Evolutionary conservation across 2,888 invertebrate species (phyloP).

Genomic region (Psylliodes chrysocephalus): DNA sequence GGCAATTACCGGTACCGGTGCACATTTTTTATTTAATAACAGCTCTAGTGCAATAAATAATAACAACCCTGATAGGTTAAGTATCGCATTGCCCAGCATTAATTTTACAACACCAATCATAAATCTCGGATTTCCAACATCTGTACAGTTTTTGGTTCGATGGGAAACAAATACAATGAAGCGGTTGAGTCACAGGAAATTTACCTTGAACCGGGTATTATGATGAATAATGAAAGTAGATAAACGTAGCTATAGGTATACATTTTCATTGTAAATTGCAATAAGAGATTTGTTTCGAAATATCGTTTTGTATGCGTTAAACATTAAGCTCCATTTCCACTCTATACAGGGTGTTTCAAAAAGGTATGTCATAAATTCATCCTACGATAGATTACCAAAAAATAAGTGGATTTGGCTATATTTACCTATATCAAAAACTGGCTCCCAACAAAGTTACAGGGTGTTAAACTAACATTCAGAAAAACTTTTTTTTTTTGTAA

Average conservation of each 20-base stretch:
- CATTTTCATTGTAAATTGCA: constrained; percentile 4
- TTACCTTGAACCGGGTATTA: constrained; percentile 1
- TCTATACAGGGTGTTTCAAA: no score
- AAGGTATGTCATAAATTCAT: no score
- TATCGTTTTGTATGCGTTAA: neutral
- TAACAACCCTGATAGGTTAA: constrained; percentile 6
- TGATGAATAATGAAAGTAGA: constrained; percentile 5
- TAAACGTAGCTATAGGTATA: neutral
- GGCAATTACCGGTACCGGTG: neutral
- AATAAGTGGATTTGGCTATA: no score
- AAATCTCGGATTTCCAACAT: neutral
- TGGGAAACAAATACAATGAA: constrained; percentile 3
- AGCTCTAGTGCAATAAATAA: constrained; percentile 6
- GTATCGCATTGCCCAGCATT: neutral
- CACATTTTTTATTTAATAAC: neutral
- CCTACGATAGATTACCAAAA: no score
- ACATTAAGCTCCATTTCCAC: no score
- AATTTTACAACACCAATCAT: constrained; percentile 3
- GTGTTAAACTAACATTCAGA: no score
- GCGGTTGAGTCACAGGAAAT: neutral
- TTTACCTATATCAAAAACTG: no score
- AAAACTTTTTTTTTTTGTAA: no score
- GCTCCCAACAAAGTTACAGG: no score
- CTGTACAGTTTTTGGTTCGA: constrained; percentile 4
- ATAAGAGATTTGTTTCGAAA: constrained; percentile 1